Evolutionary conservation across 64 coral and sea anemone genomes (phyloP), one percentile per base, ranked within the genome.

Genomic region (Stichodactyla helianthus): DNA sequence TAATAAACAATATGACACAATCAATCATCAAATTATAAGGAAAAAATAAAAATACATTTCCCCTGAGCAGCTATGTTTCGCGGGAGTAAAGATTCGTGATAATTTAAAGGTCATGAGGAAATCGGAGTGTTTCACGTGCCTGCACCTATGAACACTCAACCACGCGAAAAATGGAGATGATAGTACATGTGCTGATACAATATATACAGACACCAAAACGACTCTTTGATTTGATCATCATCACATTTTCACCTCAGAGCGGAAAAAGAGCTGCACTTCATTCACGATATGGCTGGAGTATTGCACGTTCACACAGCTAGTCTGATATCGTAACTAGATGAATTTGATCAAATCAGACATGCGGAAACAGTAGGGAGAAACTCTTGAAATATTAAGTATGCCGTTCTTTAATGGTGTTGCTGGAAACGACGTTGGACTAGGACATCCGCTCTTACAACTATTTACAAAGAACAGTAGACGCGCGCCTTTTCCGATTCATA

Each of bases 91-190:
- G 25, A 35, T 74, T 31, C 25, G 68, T 74, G 68, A 74, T 74
- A 31, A 74, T 31, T 13, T 9, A 74, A 74, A 74, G 68, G 68
- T 74, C 68, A 74, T 74, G 25, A 31, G 22, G 62, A 2, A 65
- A 65, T 65, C 35, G 35, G 35, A 65, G 68, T 10, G 7, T 74
- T 31, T 74, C 20, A 31, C 25, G 31, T 74, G 68, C 68, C 68
- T 74, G 68, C 68, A 74, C 68, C 68, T 74, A 74, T 23, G 68
- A 74, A 74, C 25, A 74, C 68, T 74, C 5, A 74, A 74, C 68
- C 68, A 74, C 68, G 68, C 26, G 25, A 27, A 74, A 27, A 74
- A 14, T 74, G 68, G 68, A 74, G 25, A 74, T 23, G 68, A 74
- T 74, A 44, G 35, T 44, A 74, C 68, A 74, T 74, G 68, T 74